Conservation (phyloP, 2,797 vertebrate species). For the Aulostomus chinensis region DNA sequence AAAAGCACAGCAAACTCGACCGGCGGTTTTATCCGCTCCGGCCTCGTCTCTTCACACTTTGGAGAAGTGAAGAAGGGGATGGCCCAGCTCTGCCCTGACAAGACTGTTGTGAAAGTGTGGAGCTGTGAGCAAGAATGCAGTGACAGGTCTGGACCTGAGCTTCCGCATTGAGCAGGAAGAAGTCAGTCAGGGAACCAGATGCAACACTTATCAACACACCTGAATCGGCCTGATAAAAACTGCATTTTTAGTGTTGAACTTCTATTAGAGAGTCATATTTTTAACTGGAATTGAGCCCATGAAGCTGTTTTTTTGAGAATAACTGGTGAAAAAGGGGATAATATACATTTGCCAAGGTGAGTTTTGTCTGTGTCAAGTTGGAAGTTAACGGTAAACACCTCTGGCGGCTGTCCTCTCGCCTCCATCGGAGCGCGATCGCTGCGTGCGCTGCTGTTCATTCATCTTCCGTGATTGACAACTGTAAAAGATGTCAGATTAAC, state of each 20-base stretch:
- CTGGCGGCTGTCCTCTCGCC: too few species aligned
- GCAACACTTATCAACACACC: constrained; percentile 1
- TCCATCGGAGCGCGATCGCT: too few species aligned
- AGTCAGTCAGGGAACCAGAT: constrained; percentile 58
- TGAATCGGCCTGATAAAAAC: not conserved
- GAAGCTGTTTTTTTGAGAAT: constrained; percentile 35
- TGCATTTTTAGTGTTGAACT: too few species aligned
- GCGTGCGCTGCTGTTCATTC: too few species aligned
- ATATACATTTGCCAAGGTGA: constrained; percentile 57
- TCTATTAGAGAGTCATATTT: not conserved
- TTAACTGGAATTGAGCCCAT: constrained; percentile 15
- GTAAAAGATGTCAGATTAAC: not conserved
- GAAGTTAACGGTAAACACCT: too few species aligned
- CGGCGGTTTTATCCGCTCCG: too few species aligned
- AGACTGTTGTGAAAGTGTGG: constrained; percentile 63
- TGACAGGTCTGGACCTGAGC: constrained; percentile 81
- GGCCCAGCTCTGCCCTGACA: constrained; percentile 36
- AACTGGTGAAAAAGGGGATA: constrained; percentile 31
- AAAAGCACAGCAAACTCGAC: too few species aligned
- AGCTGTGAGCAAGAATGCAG: constrained; percentile 66
- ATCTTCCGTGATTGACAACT: not conserved
- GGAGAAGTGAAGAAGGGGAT: not conserved
- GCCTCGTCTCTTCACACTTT: too few species aligned
- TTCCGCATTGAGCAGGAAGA: constrained; percentile 82
- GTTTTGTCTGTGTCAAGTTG: too few species aligned